Evolutionary conservation across 2,888 invertebrate genomes (phyloP).

Genomic region (Morinoia aosen): DNA sequence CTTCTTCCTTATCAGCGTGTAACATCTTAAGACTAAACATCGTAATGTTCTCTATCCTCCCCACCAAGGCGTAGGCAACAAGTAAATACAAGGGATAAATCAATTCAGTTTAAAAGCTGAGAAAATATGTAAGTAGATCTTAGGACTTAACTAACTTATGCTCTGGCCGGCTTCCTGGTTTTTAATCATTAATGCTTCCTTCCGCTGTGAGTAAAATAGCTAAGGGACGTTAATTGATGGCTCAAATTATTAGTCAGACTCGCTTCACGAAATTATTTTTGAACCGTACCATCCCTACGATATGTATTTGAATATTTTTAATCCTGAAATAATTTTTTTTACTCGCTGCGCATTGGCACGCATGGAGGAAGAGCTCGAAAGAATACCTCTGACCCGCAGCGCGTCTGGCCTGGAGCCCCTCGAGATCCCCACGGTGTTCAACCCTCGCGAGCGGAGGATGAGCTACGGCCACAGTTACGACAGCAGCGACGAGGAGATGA

Average conservation of each 20-base stretch:
- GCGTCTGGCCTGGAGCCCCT: conserved; percentile 14
- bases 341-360: neutral
- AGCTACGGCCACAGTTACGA: conserved; percentile 21
- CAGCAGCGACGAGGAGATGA: conserved; percentile 46
- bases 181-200: too few species aligned
- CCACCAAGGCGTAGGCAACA: too few species aligned
- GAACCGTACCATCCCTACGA: neutral
- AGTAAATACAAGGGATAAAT: too few species aligned
- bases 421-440: conserved; percentile 49
- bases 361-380: conserved; percentile 34
- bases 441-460: conserved; percentile 49
- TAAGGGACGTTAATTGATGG: neutral
- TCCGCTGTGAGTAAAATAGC: neutral
- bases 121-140: too few species aligned
- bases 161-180: too few species aligned
- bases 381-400: conserved; percentile 52
- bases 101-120: too few species aligned
- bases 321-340: neutral
- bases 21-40: too few species aligned
- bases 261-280: neutral
- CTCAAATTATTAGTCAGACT: neutral
- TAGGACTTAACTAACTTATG: too few species aligned
- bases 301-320: too few species aligned
- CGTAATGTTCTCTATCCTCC: too few species aligned
- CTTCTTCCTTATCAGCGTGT: too few species aligned